A percentile compares a stretch with the other conserved stretches of the same genome.
Evolutionary conservation across 2,797 vertebrate genomes (phyloP).

Genomic region (Ictinia mississippiensis): DNA sequence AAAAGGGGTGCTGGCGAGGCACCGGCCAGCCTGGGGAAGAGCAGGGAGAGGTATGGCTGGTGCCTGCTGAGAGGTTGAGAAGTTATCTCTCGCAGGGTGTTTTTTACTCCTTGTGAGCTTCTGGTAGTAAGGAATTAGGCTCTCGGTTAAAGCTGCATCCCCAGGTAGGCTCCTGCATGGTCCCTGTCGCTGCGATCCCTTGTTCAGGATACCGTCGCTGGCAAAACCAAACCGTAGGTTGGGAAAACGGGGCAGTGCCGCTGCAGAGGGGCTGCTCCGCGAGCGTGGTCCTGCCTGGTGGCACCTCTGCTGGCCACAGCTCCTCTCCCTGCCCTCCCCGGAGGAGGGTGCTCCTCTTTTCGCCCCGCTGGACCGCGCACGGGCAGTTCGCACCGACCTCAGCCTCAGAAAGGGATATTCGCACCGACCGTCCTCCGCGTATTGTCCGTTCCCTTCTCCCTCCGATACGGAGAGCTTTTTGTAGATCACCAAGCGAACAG

Average conservation of each 20-base stretch:
- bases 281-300: neutral
- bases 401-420: neutral
- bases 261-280: neutral
- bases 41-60: neutral
- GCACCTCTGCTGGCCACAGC: fast-evolving
- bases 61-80: neutral
- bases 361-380: no score
- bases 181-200: neutral
- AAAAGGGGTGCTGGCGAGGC: neutral
- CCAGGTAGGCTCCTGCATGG: neutral
- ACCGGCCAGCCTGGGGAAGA: neutral
- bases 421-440: fast-evolving
- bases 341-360: neutral
- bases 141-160: neutral
- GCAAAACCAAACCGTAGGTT: neutral
- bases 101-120: neutral
- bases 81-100: neutral
- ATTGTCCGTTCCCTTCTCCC: neutral
- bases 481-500: neutral
- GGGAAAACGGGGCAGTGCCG: neutral
- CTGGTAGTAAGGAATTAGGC: neutral
- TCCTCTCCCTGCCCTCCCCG: neutral
- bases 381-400: no score
- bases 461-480: neutral
- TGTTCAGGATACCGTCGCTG: neutral